A percentile compares a stretch with the other conserved stretches of the same genome.
Evolutionary conservation across 2,113 vertebrate genomes (phyloP).

Genomic region (Crotalus horridus): DNA sequence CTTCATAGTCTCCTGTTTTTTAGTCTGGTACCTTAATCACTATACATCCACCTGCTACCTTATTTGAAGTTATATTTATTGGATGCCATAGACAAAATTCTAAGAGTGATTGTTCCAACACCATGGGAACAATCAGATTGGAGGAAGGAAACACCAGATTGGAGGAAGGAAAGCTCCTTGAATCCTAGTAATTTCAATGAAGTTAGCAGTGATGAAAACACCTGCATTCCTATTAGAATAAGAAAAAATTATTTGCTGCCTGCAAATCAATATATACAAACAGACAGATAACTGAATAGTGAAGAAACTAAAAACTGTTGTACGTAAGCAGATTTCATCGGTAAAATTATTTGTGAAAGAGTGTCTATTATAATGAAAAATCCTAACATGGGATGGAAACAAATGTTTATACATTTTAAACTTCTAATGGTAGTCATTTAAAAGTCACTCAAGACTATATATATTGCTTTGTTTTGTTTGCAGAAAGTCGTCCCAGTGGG

Average conservation of each 20-base stretch:
- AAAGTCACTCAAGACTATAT: not conserved
- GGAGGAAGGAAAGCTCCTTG: not conserved
- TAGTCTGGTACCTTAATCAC: not conserved
- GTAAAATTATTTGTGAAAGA: not conserved
- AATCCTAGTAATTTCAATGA: not conserved
- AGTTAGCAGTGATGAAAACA: not conserved
- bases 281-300: not conserved
- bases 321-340: not conserved
- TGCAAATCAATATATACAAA: too few species aligned
- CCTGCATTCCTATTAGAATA: not conserved
- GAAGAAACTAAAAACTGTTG: not conserved
- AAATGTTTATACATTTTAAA: not conserved
- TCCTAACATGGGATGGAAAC: not conserved
- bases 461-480: conserved; percentile 33
- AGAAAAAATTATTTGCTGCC: not conserved
- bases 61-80: not conserved
- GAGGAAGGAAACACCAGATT: not conserved
- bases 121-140: not conserved
- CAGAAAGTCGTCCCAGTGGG: conserved; percentile 85
- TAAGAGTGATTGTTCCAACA: not conserved
- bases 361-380: not conserved
- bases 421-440: not conserved
- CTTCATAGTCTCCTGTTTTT: not conserved
- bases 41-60: not conserved
- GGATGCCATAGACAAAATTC: not conserved